These are phyloP conservation scores for Uloborus plumipes DNA, from an alignment of 2,888 invertebrate genomes.

Conservation along the genomic window DNA sequence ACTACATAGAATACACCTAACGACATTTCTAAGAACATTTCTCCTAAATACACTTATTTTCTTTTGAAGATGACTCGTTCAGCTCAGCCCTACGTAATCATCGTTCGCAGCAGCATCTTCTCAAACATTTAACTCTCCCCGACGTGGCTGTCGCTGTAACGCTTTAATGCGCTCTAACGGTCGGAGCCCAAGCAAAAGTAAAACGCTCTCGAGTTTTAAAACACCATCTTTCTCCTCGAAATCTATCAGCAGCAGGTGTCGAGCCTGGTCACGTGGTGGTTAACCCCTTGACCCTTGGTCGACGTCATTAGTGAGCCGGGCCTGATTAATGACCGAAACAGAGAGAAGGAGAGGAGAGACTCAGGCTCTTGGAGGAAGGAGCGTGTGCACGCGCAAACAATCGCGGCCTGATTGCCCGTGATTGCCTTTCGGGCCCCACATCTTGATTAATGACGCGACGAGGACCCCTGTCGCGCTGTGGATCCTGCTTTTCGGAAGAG, in stretches of 20 bases:
- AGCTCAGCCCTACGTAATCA: too few species aligned
- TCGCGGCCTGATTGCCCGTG: conserved; percentile 50
- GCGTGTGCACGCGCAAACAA: conserved; percentile 47
- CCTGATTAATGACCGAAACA: conserved; percentile 39
- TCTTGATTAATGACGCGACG: conserved; percentile 42
- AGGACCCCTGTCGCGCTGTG: neutral
- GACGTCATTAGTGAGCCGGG: conserved; percentile 49
- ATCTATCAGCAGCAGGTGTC: conserved; percentile 49
- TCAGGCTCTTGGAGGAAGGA: neutral
- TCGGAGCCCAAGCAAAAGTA: too few species aligned
- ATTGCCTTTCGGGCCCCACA: conserved; percentile 6
- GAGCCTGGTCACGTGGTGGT: conserved; percentile 51
- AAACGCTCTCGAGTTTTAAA: conserved; percentile 30
- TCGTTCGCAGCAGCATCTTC: too few species aligned
- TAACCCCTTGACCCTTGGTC: conserved; percentile 54
- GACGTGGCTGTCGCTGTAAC: too few species aligned
- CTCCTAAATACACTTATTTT: too few species aligned
- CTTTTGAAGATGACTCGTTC: too few species aligned
- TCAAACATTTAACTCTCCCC: too few species aligned
- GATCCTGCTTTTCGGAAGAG: neutral
- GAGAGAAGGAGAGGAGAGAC: neutral
- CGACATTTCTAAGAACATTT: too few species aligned
- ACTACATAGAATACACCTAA: too few species aligned
- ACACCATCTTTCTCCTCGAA: conserved; percentile 42
- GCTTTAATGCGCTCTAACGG: too few species aligned